Percentiles rank a stretch among this genome's conserved stretches.
These are phyloP conservation scores for Phaonia tiefii DNA, from an alignment of 2,888 invertebrate species.

Conservation along the genomic window DNA sequence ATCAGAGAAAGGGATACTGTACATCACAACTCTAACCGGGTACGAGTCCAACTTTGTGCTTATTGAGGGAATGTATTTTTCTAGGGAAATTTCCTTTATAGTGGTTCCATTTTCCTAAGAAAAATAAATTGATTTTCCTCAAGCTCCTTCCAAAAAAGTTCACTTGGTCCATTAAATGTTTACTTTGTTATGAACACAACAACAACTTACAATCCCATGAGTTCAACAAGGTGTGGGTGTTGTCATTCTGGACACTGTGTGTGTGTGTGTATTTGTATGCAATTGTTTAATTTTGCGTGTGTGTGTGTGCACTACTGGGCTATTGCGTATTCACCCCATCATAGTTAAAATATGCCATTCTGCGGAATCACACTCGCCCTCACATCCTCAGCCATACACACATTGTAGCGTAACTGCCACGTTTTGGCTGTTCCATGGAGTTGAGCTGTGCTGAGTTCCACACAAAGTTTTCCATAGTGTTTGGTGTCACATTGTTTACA, in stretches of 20 bases:
- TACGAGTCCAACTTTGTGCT: no score
- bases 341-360: conserved; percentile 10
- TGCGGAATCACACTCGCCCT: not conserved
- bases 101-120: no score
- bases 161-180: not conserved
- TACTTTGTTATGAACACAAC: conserved; percentile 29
- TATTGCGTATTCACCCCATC: not conserved
- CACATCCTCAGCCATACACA: not conserved
- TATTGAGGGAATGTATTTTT: no score
- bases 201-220: not conserved
- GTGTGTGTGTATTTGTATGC: conserved; percentile 2
- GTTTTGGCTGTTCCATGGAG: no score
- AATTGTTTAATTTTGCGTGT: no score
- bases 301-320: not conserved
- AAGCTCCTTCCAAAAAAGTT: no score
- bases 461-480: conserved; percentile 27
- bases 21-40: no score
- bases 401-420: no score
- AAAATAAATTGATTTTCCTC: no score
- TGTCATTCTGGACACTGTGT: conserved; percentile 2
- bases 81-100: no score
- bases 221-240: not conserved
- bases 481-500: conserved; percentile 27
- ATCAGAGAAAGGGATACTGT: no score
- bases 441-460: no score